These are phyloP conservation scores for Cichlasoma orientale DNA, from an alignment of 2,797 vertebrate genomes.

Conservation along the genomic window DNA sequence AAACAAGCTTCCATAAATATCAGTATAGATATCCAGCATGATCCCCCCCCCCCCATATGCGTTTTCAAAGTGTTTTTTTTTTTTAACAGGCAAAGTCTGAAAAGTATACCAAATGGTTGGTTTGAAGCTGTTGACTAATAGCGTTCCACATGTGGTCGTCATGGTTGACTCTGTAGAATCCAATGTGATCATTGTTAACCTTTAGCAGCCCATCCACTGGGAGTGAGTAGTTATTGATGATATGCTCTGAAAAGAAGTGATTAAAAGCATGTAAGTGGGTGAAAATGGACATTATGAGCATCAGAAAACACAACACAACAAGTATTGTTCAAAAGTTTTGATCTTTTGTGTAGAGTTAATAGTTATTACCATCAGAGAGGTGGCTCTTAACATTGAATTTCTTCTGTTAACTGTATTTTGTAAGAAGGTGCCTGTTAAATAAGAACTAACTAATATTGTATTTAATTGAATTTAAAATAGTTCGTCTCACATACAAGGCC, in stretches of 20 bases:
- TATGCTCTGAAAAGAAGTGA: slow-evolving; percentile 57
- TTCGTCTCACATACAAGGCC: no score
- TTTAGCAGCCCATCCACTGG: slow-evolving; percentile 75
- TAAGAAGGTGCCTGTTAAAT: no score
- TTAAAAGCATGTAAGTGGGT: not conserved
- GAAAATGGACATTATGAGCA: not conserved
- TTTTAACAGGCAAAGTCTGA: not conserved
- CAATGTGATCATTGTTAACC: slow-evolving; percentile 89
- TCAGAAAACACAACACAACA: no score
- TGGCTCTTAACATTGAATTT: no score
- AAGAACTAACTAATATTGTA: no score
- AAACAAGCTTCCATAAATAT: no score
- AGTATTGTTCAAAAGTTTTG: not conserved
- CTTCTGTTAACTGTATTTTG: no score
- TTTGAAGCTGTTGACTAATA: slow-evolving; percentile 74
- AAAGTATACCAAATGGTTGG: slow-evolving; percentile 71
- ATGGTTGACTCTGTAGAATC: slow-evolving; percentile 94
- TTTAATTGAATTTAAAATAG: no score
- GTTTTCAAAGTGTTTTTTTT: no score
- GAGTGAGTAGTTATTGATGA: slow-evolving; percentile 41
- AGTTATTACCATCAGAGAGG: no score
- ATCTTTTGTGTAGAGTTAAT: not conserved
- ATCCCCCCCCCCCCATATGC: no score
- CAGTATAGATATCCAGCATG: no score
- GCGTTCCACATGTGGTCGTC: slow-evolving; percentile 76